Base-by-base conservation (phyloP, 2,797 vertebrate species). In the Cuculus canorus region DNA sequence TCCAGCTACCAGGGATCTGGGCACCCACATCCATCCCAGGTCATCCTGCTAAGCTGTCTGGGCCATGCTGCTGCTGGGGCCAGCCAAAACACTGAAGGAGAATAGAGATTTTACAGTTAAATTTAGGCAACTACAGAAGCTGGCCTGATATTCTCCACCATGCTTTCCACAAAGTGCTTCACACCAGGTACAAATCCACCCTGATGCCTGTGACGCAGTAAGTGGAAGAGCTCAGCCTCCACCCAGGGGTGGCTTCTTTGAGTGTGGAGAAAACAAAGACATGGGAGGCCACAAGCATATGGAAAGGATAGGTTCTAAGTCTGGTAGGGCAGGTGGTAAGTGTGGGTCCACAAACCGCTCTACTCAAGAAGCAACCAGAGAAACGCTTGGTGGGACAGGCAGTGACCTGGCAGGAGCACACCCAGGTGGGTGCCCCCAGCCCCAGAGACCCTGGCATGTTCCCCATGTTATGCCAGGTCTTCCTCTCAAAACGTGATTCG, bases 1-100 rank as follows among this genome's bases (percentile, higher is more conserved):
- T 2, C 0, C 0, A 1, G 28, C 13, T 70, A 25, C 7, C 0
- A 0, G 11, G 10, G 8, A 1, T n/a, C 57, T 70, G 61, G 15
- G 30, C 25, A 87, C 23, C 32, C 2, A 0, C 30, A 33, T 65
- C 24, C 17, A 11, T 3, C 10, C 39, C 11, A 16, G 19, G 30
- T 39, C 21, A 19, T 13, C 16, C n/a, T 45, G 43, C 43, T 35
- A 32, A 11, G 5, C 39, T 60, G 7, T 24, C 64, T 65, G n/a
- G 8, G 33, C 64, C 22, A 4, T 9, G 21, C 5, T 25, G 9
- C 11, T n/a, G 41, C 69, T 56, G 27, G 1, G 1, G 32, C 22
- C 54, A 66, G 56, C 2, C 0, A 2, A 65, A 32, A n/a, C 21
- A 11, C 14, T 13, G 14, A 59, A n/a, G 18, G 18, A 2, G 13